Conservation (phyloP, 2,113 vertebrate genomes). For the Peromyscus leucopus region DNA sequence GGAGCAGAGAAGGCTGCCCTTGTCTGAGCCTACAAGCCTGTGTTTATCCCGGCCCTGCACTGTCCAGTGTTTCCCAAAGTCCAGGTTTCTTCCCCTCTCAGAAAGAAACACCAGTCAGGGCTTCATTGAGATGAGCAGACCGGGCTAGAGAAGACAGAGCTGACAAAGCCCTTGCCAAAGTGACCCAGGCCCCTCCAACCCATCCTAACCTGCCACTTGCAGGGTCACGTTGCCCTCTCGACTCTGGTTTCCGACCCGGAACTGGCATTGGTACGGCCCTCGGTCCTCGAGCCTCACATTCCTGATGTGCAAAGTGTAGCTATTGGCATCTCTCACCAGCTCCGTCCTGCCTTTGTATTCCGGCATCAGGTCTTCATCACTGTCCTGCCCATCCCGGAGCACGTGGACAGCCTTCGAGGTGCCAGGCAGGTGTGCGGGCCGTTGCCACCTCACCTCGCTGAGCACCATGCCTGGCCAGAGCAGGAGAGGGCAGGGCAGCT, state of each 20-base stretch:
- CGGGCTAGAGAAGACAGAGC: neutral
- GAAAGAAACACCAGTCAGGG: neutral
- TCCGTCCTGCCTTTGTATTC: constrained; percentile 73
- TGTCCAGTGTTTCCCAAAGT: neutral
- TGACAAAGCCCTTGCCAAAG: neutral
- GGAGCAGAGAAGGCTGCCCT: neutral
- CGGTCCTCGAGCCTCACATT: constrained; percentile 67
- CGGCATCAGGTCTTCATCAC: constrained; percentile 37
- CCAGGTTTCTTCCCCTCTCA: neutral
- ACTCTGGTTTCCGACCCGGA: constrained; percentile 63
- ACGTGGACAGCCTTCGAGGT: constrained; percentile 50
- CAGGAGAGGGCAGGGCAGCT: constrained; percentile 68
- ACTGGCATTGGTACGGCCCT: constrained; percentile 69
- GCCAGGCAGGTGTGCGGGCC: neutral
- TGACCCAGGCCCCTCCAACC: neutral
- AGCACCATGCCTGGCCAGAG: neutral
- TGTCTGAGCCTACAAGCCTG: neutral
- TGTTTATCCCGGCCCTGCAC: neutral
- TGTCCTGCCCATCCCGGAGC: constrained; percentile 47
- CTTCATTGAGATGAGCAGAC: neutral
- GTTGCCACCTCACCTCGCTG: constrained; percentile 68
- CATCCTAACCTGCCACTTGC: constrained; percentile 75
- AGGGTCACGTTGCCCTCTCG: constrained; percentile 62
- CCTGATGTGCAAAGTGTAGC: constrained; percentile 58
- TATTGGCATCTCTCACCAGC: constrained; percentile 3